Percentiles rank a stretch among this genome's conserved stretches.
These are phyloP conservation scores for Gymnoscopelus microlampas DNA, from an alignment of 2,797 vertebrate species.

Conservation along the genomic window DNA sequence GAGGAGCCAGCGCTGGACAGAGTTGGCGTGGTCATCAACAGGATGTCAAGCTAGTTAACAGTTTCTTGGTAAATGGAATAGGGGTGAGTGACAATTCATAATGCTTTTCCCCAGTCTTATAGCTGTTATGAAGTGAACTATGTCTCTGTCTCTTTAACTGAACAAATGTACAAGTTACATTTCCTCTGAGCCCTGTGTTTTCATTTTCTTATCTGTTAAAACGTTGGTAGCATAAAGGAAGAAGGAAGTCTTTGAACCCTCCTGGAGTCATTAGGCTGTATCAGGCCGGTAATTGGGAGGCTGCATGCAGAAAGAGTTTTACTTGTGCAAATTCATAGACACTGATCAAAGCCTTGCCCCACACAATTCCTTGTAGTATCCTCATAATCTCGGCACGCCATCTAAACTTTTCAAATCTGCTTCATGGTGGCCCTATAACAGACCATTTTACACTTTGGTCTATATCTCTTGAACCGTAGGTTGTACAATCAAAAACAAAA, in stretches of 20 bases:
- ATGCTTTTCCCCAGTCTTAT: neutral
- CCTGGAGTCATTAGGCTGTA: conserved; percentile 50
- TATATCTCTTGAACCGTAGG: no score
- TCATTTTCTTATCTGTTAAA: conserved; percentile 33
- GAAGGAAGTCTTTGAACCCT: conserved; percentile 42
- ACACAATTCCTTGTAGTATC: conserved; percentile 1
- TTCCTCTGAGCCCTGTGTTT: conserved; percentile 23
- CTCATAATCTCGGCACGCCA: neutral
- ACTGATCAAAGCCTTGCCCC: conserved; percentile 38
- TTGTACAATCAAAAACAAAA: no score
- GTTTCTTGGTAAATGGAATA: conserved; percentile 75
- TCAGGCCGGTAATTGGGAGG: conserved; percentile 43
- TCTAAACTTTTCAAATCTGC: no score
- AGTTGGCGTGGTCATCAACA: conserved; percentile 22
- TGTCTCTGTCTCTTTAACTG: conserved; percentile 36
- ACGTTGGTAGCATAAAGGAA: conserved; percentile 42
- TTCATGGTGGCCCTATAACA: no score
- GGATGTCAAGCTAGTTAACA: conserved; percentile 61
- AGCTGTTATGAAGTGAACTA: conserved; percentile 24
- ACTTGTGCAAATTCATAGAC: conserved; percentile 3
- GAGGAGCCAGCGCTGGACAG: conserved; percentile 33
- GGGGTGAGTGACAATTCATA: conserved; percentile 72
- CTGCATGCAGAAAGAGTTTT: conserved; percentile 26
- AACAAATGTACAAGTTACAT: conserved; percentile 35
- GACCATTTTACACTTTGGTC: no score